phyloP scores from a whole-genome alignment of 2,797 vertebrate genomes.

The Sebastes aleutianus region DNA sequence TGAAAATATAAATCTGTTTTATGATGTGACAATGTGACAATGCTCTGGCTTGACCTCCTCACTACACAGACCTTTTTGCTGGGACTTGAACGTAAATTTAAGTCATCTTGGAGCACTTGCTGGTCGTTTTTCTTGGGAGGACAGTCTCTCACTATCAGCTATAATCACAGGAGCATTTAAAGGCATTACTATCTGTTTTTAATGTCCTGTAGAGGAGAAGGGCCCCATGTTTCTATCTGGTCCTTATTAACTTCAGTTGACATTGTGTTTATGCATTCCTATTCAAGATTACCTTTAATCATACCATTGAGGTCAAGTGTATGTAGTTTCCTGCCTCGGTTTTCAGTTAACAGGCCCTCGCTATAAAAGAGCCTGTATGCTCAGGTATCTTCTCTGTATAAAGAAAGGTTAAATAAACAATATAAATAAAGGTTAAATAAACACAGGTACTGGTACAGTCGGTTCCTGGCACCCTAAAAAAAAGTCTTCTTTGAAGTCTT shows the following conservation, averaged over 20 bases:
- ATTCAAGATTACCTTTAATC: not conserved
- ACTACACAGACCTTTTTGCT: accelerated
- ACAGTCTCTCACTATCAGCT: not conserved
- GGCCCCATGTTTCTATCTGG: not conserved
- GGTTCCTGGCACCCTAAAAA: not conserved
- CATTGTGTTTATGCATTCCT: slow-evolving; percentile 15
- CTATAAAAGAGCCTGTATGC: not conserved
- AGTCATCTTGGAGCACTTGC: not conserved
- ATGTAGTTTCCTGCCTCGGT: not conserved
- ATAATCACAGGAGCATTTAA: not conserved
- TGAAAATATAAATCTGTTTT: not conserved
- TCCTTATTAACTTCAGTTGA: not conserved
- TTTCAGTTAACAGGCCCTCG: not conserved
- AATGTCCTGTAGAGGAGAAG: not conserved
- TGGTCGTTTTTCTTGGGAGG: not conserved
- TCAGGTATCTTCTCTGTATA: not conserved
- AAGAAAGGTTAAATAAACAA: not conserved
- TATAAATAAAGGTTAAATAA: not conserved
- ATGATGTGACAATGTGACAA: not conserved
- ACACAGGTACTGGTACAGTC: not conserved
- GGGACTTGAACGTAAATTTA: not conserved
- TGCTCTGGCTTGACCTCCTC: not conserved
- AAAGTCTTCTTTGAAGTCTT: not conserved
- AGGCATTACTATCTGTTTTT: not conserved
- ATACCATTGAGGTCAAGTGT: not conserved